Evolutionary conservation across 2,888 invertebrate species (phyloP).

Genomic region (Cataglyphis cursor): DNA sequence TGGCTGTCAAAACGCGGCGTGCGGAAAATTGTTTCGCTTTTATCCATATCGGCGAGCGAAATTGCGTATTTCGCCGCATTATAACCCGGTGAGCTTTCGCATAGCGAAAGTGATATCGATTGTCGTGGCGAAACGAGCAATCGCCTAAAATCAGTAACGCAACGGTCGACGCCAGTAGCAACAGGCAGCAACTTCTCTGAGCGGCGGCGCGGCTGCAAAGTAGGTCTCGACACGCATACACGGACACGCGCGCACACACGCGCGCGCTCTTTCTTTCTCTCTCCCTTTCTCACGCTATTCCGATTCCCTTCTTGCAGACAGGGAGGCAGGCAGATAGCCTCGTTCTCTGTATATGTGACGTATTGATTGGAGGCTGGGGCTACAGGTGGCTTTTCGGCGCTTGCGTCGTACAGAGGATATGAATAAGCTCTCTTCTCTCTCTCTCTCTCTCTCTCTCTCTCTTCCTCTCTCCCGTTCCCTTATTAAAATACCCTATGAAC

Average conservation of each 20-base stretch:
- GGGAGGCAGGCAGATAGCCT: slow-evolving; percentile 63
- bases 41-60: neutral
- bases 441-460: too few relatives aligned
- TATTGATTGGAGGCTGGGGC: slow-evolving; percentile 86
- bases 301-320: slow-evolving; percentile 72
- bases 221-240: slow-evolving; percentile 36
- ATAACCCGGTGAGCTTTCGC: slow-evolving; percentile 21
- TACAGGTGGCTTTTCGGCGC: slow-evolving; percentile 85
- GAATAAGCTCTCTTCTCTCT: slow-evolving; percentile 76
- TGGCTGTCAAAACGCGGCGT: neutral
- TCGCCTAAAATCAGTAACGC: slow-evolving; percentile 47
- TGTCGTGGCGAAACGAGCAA: slow-evolving; percentile 11
- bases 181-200: slow-evolving; percentile 74
- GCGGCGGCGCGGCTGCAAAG: slow-evolving; percentile 26
- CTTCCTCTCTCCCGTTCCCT: slow-evolving; percentile 74
- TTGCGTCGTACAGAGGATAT: slow-evolving; percentile 80
- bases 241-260: neutral
- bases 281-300: slow-evolving; percentile 35
- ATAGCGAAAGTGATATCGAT: slow-evolving; percentile 53
- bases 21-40: neutral
- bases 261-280: neutral
- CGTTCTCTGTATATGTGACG: slow-evolving; percentile 76
- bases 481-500: slow-evolving; percentile 82
- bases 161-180: slow-evolving; percentile 61
- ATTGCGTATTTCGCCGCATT: slow-evolving; percentile 27